These are phyloP conservation scores for Nanorana parkeri DNA, from an alignment of 2,113 vertebrate species.

Conservation along the genomic window DNA sequence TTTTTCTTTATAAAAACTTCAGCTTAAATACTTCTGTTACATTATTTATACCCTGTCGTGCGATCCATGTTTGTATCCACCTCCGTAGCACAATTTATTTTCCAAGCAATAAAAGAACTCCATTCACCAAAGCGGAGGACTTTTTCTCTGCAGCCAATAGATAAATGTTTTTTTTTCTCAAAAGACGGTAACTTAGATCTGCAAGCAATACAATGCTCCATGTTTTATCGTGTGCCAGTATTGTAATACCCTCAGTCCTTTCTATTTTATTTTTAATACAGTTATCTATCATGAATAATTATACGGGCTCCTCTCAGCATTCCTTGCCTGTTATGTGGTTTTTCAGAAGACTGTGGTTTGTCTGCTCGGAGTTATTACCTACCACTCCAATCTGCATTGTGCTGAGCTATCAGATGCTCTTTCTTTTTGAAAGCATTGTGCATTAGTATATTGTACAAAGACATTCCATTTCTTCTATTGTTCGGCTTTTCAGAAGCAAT, in stretches of 20 bases:
- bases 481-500: constrained; percentile 41
- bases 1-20: constrained; percentile 25
- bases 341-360: constrained; percentile 71
- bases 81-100: constrained; percentile 69
- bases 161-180: too few species aligned
- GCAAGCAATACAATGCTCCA: constrained; percentile 71
- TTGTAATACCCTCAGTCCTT: constrained; percentile 75
- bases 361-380: constrained; percentile 66
- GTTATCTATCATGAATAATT: constrained; percentile 77
- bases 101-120: constrained; percentile 70
- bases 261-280: constrained; percentile 82
- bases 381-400: constrained; percentile 65
- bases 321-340: constrained; percentile 75
- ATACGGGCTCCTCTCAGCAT: constrained; percentile 68
- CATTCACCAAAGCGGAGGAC: constrained; percentile 62
- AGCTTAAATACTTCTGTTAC: constrained; percentile 61
- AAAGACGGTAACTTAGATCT: constrained; percentile 71
- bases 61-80: constrained; percentile 28
- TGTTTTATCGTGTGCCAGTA: constrained; percentile 76
- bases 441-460: constrained; percentile 36
- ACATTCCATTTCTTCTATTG: constrained; percentile 11
- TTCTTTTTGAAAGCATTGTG: constrained; percentile 44
- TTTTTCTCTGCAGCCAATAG: constrained; percentile 53
- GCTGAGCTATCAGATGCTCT: constrained; percentile 62
- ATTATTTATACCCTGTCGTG: constrained; percentile 61